Evolutionary conservation across 2,888 invertebrate species (phyloP), one percentile per base, ranked within the genome.

Genomic region (Nomada fabriciana): DNA sequence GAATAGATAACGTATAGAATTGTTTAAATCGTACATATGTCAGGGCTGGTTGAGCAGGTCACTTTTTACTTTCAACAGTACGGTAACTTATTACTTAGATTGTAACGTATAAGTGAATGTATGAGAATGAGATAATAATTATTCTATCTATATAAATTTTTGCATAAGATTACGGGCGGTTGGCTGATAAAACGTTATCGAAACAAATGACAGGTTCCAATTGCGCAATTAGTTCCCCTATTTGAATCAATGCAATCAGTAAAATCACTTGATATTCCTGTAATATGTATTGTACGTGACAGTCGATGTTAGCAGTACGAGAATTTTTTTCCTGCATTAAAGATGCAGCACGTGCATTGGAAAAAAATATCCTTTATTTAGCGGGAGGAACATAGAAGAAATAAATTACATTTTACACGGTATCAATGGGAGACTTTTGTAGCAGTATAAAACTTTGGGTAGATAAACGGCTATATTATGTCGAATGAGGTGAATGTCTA

Each of bases 331-430:
- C 20, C 25, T 13, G 11, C 50, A 50, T 72, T 43, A 63, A 13
- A 4, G 1, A 72, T 63, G 43, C 53, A 53, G n/a, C 7, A 18
- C 25, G 0, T 47, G 43, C 3, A 9, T 18, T 9, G 43, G 13
- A 42, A 50, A 20, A 71, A 42, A n/a, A 52, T 69, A 70, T 5
- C 7, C 42, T 25, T 42, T 61, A 13, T 7, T 71, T 63, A 11
- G 20, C 25, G 29, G 23, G 13, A 23, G 4, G 25, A 57, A 15
- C 5, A 20, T n/a, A 5, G 0, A 42, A 23, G 55, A 75, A 76
- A 72, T 60, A 47, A 72, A 59, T 75, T 71, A 69, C 67, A 67
- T 65, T 75, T 71, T 68, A 72, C 68, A 9, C 20, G 63, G 67
- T 13, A 60, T 55, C 47, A 63, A 61, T 50, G n/a, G 76, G 47